These are phyloP conservation scores for Cyrtorhinus lividipennis DNA, from an alignment of 1,140 invertebrate species.

Conservation along the genomic window DNA sequence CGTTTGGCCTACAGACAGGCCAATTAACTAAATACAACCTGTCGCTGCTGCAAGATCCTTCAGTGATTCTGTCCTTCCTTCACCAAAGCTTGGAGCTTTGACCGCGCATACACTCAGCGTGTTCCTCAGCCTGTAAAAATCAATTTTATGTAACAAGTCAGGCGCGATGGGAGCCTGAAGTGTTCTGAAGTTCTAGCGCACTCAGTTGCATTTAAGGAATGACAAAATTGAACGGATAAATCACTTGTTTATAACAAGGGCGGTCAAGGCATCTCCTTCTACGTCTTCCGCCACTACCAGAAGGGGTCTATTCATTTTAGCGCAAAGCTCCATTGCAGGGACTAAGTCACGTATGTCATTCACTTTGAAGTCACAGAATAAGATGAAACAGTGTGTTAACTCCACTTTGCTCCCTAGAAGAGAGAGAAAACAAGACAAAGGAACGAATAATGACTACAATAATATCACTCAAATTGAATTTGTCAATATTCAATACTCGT, in stretches of 20 bases:
- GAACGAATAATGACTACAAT: too few relatives aligned
- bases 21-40: too few relatives aligned
- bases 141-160: too few relatives aligned
- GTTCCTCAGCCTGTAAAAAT: slow-evolving; percentile 47
- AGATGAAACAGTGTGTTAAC: slow-evolving; percentile 49
- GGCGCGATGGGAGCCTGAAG: too few relatives aligned
- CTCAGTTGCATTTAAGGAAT: too few relatives aligned
- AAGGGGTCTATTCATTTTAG: slow-evolving; percentile 47
- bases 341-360: slow-evolving; percentile 50
- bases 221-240: slow-evolving; percentile 5
- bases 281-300: slow-evolving; percentile 67
- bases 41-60: slow-evolving; percentile 52
- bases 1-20: too few relatives aligned
- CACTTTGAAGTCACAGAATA: slow-evolving; percentile 58
- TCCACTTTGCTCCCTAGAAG: slow-evolving; percentile 46
- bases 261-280: slow-evolving; percentile 62
- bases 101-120: slow-evolving; percentile 29
- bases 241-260: slow-evolving; percentile 50
- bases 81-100: slow-evolving; percentile 62
- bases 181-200: slow-evolving; percentile 9
- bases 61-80: slow-evolving; percentile 51
- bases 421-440: too few relatives aligned
- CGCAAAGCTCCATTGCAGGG: slow-evolving; percentile 53
- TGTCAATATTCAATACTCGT: too few relatives aligned
- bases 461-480: too few relatives aligned